Evolutionary conservation across 1,140 invertebrate genomes (phyloP), one percentile per base, ranked within the genome.

Genomic region (Pogonomyrmex californicus): DNA sequence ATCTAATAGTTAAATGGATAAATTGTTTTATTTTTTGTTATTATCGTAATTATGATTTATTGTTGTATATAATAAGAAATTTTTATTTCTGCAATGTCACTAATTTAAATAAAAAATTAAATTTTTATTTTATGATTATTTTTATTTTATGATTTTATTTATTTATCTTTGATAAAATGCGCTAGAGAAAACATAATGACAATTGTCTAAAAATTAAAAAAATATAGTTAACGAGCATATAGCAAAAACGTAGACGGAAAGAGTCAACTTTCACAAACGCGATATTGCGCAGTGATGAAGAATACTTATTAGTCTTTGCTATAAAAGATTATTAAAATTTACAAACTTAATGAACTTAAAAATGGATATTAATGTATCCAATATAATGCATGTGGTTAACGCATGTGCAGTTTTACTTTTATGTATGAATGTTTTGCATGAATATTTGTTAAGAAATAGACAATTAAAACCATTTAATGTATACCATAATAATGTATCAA

Each of bases 231-330:
- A 81, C 38, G 30, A 73, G 66, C 23, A 38, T 33, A 17, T 6
- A 44, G 17, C 36, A 73, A 58, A 60, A 60, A 71, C 23, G 30
- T 60, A 56, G 41, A 10, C 10, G 79, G 79, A 82, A 73, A 73
- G 41, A 71, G 10, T 10, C 41, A 82, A 82, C 78, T 82, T 82
- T 82, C 79, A 82, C 79, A 71, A 82, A 47, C 65, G 0, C 38
- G 51, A 47, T 73, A 30, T 73, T 41, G 3, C 30, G 41, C 38
- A 23, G 12, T 51, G 38, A 58, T 73, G 41, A 71, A 73, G 70
- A 82, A 44, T 47, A 17, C 60, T 58, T 47, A 14, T 1, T 17
- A 12, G 44, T 36, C 1, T 30, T 17, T 30, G 14, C 4, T 17
- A 33, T n/a, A 23, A 49, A 79, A 73, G 51, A 73, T 60, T 3